Conservation (phyloP, 2,113 vertebrate species). For the Columbina picui region DNA sequence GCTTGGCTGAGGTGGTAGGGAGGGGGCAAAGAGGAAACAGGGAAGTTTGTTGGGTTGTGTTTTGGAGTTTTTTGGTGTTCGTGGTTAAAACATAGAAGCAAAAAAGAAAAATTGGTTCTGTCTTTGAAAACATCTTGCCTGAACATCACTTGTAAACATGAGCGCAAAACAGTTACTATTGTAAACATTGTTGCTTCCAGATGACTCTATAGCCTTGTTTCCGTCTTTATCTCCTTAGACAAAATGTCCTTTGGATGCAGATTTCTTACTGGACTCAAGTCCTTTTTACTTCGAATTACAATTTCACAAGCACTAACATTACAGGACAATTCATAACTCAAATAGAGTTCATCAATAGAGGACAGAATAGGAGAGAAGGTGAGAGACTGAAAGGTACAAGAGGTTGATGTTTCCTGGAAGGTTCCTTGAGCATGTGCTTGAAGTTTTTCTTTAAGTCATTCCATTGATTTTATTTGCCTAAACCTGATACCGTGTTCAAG, state of each 20-base stretch:
- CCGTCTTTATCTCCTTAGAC: background rate
- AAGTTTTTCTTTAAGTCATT: background rate
- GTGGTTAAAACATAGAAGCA: background rate
- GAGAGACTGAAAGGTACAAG: background rate
- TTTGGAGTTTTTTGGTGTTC: accelerated
- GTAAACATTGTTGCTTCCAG: background rate
- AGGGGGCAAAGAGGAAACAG: too few relatives aligned
- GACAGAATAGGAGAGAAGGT: background rate
- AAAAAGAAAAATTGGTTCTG: background rate
- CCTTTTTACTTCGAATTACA: background rate
- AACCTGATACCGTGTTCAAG: background rate
- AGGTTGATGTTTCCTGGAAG: background rate
- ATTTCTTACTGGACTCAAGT: background rate
- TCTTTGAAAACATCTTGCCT: background rate
- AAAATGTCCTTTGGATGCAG: background rate
- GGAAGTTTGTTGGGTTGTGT: background rate
- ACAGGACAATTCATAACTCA: background rate
- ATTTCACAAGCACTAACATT: background rate
- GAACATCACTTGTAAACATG: background rate
- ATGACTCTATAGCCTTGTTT: background rate
- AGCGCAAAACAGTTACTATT: background rate
- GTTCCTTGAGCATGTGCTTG: background rate
- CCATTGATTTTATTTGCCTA: background rate
- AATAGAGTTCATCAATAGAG: background rate
- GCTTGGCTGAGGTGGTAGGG: background rate